These are phyloP conservation scores for Pseudachorutes palmiensis DNA, from an alignment of 1,140 invertebrate species.

Conservation along the genomic window DNA sequence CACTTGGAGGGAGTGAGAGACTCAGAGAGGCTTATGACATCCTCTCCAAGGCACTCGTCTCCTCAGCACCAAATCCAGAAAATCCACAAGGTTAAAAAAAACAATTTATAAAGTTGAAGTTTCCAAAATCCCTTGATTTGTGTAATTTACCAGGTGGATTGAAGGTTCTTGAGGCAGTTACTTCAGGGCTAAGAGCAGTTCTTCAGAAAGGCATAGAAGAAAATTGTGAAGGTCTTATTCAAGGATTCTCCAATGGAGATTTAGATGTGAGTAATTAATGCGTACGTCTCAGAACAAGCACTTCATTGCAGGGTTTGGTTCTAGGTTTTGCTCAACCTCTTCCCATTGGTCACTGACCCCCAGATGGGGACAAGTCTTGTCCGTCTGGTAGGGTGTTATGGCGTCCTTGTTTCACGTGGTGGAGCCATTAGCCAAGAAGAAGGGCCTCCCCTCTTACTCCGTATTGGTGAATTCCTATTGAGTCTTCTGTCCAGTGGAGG, in stretches of 20 bases:
- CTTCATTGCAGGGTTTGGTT: no score
- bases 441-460: not conserved
- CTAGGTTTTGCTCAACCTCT: not conserved
- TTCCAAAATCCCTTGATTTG: not conserved
- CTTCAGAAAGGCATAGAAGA: slow-evolving; percentile 43
- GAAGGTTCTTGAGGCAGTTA: slow-evolving; percentile 55
- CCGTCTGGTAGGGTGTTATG: slow-evolving; percentile 26
- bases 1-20: not conserved
- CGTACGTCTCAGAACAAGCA: no score
- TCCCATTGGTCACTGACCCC: not conserved
- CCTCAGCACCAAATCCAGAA: not conserved
- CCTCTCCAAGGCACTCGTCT: not conserved
- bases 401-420: slow-evolving; percentile 27
- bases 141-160: not conserved
- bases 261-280: slow-evolving; percentile 2
- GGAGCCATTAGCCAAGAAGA: not conserved
- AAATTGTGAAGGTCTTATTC: slow-evolving; percentile 43
- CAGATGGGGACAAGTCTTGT: not conserved
- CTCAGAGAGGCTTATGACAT: not conserved
- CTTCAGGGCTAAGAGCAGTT: slow-evolving; percentile 56
- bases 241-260: slow-evolving; percentile 40
- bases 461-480: slow-evolving; percentile 26
- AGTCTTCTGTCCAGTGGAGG: slow-evolving; percentile 13
- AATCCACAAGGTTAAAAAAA: not conserved
- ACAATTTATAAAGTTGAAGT: slow-evolving; percentile 20